Percentiles rank a stretch among this genome's conserved stretches.
phyloP scores from a whole-genome alignment of 2,888 invertebrate species.

The Acleris holmiana region DNA sequence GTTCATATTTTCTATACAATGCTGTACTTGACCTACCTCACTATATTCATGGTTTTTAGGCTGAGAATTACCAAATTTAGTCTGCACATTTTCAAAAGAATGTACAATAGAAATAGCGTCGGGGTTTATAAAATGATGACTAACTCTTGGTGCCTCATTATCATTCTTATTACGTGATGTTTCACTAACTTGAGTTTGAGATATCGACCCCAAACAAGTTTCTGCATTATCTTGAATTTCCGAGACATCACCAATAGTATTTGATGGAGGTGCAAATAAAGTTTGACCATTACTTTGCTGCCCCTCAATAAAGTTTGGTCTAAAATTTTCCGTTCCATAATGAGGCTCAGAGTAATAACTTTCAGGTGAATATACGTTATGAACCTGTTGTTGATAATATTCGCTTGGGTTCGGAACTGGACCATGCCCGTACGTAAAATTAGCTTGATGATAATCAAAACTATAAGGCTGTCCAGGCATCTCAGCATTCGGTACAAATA shows the following conservation, averaged over 20 bases:
- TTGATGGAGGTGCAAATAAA: background rate
- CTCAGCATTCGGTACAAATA: constrained; percentile 56
- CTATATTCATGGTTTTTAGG: background rate
- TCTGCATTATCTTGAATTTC: background rate
- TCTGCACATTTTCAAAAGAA: background rate
- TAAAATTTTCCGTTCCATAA: constrained; percentile 22
- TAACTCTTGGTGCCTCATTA: background rate
- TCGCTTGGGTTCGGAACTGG: constrained; percentile 19
- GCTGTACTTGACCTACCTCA: background rate
- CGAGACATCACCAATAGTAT: background rate
- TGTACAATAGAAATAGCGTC: background rate
- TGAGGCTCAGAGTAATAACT: constrained; percentile 27
- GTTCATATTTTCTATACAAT: constrained; percentile 6
- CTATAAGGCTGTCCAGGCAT: constrained; percentile 41
- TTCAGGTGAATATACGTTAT: constrained; percentile 30
- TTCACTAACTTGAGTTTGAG: background rate
- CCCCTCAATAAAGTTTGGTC: constrained; percentile 2
- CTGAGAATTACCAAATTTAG: background rate
- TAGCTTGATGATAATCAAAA: constrained; percentile 43
- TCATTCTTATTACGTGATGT: background rate
- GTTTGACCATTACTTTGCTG: constrained; percentile 9
- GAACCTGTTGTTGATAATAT: constrained; percentile 27
- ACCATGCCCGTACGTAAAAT: constrained; percentile 32
- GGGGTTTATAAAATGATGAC: background rate
- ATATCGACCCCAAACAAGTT: background rate